A percentile compares a stretch with the other conserved stretches of the same genome.
phyloP scores from a whole-genome alignment of 2,888 invertebrate species.

The Agrotis segetum region DNA sequence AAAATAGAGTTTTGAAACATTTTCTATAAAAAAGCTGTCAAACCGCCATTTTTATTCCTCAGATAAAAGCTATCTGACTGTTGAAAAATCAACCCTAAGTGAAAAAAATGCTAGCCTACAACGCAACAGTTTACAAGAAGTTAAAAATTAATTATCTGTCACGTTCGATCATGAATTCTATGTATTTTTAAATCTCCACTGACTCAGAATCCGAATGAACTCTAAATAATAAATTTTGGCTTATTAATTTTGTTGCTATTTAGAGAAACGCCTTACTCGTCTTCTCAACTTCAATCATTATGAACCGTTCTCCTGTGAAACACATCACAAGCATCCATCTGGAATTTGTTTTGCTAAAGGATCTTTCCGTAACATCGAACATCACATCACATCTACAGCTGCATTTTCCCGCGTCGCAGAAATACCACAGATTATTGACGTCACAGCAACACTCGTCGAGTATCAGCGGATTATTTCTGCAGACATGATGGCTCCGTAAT shows the following conservation, averaged over 20 bases:
- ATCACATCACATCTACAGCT: conserved; percentile 2
- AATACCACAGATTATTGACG: conserved; percentile 24
- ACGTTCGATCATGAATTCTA: background rate
- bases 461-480: conserved; percentile 47
- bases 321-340: conserved; percentile 3
- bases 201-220: background rate
- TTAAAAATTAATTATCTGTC: no score
- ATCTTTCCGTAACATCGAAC: conserved; percentile 31
- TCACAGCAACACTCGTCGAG: conserved; percentile 25
- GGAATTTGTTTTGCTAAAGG: conserved; percentile 27
- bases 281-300: background rate
- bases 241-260: background rate
- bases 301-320: background rate
- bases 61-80: no score
- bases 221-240: background rate
- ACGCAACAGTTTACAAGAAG: no score
- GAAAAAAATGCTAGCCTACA: background rate
- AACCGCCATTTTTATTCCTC: no score
- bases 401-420: conserved; percentile 40
- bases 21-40: no score
- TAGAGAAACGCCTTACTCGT: background rate
- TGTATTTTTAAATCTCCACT: background rate
- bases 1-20: no score
- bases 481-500: conserved; percentile 51
- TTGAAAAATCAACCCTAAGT: no score